Percentiles rank a stretch among this genome's conserved stretches.
These are phyloP conservation scores for Gnathonemus echidnorhynchus DNA, from an alignment of 2,113 vertebrate species.

Conservation along the genomic window DNA sequence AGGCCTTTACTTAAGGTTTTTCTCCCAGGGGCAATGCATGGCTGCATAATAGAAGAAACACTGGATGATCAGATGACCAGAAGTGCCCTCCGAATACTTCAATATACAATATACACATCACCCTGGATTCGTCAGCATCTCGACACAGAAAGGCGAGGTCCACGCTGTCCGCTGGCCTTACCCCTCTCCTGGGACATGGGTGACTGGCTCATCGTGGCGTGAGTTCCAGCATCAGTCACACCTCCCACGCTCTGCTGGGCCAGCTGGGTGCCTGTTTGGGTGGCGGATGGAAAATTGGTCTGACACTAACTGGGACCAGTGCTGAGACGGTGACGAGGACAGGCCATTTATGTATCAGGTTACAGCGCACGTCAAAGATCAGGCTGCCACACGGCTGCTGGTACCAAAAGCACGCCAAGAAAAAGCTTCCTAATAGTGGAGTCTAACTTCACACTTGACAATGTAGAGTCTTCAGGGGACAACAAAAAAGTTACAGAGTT, in stretches of 20 bases:
- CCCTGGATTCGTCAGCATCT: not conserved
- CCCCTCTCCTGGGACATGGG: slow-evolving; percentile 93
- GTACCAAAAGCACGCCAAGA: not conserved
- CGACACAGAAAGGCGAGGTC: not conserved
- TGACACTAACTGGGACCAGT: not conserved
- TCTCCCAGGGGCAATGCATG: not conserved
- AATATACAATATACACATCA: not conserved
- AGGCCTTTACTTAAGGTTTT: not conserved
- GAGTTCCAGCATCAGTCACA: slow-evolving; percentile 77
- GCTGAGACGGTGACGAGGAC: not conserved
- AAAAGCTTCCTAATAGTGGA: not conserved
- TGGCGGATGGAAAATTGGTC: slow-evolving; percentile 9
- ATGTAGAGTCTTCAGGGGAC: not conserved
- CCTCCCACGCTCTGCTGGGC: slow-evolving; percentile 77
- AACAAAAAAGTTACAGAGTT: not conserved
- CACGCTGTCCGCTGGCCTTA: slow-evolving; percentile 31
- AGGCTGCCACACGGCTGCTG: not conserved
- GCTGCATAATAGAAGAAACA: not conserved
- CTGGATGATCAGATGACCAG: not conserved
- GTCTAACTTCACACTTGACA: not conserved
- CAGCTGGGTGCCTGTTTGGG: slow-evolving; percentile 71
- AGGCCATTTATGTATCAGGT: not conserved
- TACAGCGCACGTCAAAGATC: not conserved
- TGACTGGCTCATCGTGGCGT: slow-evolving; percentile 79
- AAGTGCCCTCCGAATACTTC: not conserved